Evolutionary conservation across 2,888 invertebrate species (phyloP), one percentile per base, ranked within the genome.

Genomic region (Hemaris fuciformis): DNA sequence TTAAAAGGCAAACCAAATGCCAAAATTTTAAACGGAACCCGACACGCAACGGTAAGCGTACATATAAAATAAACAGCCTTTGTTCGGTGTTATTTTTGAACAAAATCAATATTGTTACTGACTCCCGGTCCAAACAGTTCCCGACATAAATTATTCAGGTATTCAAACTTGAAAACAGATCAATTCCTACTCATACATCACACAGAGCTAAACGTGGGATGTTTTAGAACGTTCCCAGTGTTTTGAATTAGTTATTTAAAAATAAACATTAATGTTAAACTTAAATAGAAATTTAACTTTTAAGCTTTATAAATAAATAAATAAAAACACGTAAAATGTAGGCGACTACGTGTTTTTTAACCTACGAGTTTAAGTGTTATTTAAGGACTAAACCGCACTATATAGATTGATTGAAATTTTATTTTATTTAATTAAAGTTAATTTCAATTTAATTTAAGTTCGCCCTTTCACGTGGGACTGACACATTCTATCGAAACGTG

Each of bases 131-230:
- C 53, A 22, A 62, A 59, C 62, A 53, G 22, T 68, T 68, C 64
- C 66, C 61, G 53, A 56, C 58, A 67, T 76, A 68, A 80, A 77
- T 78, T 74, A 81, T 81, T 79, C 73, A 76, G 73, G 70, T 70
- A 69, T 68, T 67, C 71, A 59, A 66, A 69, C 63, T 70, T 66
- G 57, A 62, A 62, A 46, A 57, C 64, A 64, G 63, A 66, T 66
- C 66, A 64, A 66, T 70, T 64, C 60, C 22, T 61, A 61, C 61
- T 61, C 56, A 57, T 45, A 34, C 53, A 62, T 58, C 61, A 34
- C 58, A 64, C 61, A 61, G 60, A 38, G 57, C 25, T 38, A 61
- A 59, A 65, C 59, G 66, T 61, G 3, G 48, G 56, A 27, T n/a
- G 23, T 7, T 45, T 59, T 46, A 20, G 31, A 13, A 10, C n/a